Conservation (phyloP, 2,888 invertebrate species). For the Brenthis ino region DNA sequence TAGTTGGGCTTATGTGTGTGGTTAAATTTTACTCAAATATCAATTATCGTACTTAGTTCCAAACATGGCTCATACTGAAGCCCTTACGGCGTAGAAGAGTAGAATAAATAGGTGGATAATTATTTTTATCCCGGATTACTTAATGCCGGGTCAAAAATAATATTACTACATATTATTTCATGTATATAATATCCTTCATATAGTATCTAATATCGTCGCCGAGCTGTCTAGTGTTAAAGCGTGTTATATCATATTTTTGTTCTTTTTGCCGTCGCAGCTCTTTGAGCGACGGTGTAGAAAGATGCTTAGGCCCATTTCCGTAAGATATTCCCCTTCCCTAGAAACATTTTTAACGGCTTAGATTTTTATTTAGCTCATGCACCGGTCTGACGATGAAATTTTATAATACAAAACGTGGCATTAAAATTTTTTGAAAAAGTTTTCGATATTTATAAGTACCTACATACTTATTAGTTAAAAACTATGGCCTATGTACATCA, state of each 20-base stretch:
- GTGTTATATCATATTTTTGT: conserved; percentile 14
- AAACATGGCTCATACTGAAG: no score
- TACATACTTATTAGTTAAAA: no score
- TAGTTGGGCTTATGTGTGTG: no score
- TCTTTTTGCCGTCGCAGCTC: conserved; percentile 10
- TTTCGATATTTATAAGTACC: no score
- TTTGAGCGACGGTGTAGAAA: conserved; percentile 6
- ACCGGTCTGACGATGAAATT: neutral
- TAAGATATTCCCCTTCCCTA: conserved; percentile 3
- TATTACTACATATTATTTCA: neutral
- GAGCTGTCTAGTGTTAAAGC: conserved; percentile 13
- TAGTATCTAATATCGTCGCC: conserved; percentile 5
- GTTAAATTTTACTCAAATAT: no score
- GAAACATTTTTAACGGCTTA: neutral
- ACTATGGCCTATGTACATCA: no score
- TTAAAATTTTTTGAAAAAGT: no score
- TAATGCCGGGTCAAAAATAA: neutral
- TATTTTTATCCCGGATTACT: no score
- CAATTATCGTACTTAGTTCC: no score
- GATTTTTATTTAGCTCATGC: neutral
- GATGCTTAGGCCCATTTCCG: conserved; percentile 16
- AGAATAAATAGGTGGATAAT: no score
- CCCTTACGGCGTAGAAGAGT: no score
- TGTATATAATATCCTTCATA: neutral
- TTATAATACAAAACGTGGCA: neutral